phyloP scores from a whole-genome alignment of 2,888 invertebrate genomes.

The Nephrocerus scutellatus region DNA sequence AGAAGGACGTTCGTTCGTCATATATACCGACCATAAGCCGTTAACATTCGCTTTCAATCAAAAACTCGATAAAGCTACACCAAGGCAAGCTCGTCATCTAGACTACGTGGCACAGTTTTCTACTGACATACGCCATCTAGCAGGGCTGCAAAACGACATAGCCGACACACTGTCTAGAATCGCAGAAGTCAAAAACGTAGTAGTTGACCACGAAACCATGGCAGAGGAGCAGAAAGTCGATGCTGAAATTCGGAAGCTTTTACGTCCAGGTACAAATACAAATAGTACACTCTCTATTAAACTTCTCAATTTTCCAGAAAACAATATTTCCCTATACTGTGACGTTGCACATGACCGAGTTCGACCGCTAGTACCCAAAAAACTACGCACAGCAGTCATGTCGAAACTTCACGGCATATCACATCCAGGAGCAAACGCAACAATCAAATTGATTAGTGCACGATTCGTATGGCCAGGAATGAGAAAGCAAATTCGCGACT shows the following conservation, averaged over 20 bases:
- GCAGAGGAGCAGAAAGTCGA: slow-evolving; percentile 5
- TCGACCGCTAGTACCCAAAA: slow-evolving; percentile 5
- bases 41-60: slow-evolving; percentile 5
- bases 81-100: slow-evolving; percentile 9
- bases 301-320: slow-evolving; percentile 9
- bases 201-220: slow-evolving; percentile 6
- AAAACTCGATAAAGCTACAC: slow-evolving; percentile 2
- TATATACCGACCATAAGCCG: slow-evolving; percentile 7
- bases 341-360: slow-evolving; percentile 7
- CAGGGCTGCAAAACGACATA: slow-evolving; percentile 7
- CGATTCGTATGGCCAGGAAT: slow-evolving; percentile 29
- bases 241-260: too few species aligned
- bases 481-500: slow-evolving; percentile 19
- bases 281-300: too few species aligned
- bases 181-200: neutral
- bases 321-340: slow-evolving; percentile 5
- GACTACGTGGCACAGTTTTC: slow-evolving; percentile 11
- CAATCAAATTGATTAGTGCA: slow-evolving; percentile 17
- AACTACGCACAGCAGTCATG: slow-evolving; percentile 5
- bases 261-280: too few species aligned
- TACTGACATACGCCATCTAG: slow-evolving; percentile 14
- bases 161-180: slow-evolving; percentile 14
- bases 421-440: slow-evolving; percentile 11
- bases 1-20: neutral
- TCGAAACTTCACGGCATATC: slow-evolving; percentile 6